Base-by-base conservation (phyloP, 2,888 invertebrate species). In the Drosophila longiperda region DNA sequence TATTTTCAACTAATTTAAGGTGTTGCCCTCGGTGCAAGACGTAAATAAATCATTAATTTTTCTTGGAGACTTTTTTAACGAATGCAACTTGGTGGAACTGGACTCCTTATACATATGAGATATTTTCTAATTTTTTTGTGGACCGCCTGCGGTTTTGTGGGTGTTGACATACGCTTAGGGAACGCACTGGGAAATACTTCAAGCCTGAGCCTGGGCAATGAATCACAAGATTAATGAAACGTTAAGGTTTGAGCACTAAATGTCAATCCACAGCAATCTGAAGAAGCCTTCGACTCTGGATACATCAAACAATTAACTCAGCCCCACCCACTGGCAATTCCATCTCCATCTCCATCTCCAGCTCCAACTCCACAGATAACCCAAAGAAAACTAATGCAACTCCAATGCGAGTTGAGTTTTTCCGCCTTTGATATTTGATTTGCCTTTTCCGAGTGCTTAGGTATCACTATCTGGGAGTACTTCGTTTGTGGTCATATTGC, bases 341-440 rank as follows among this genome's bases (percentile, higher is more conserved):
- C 61, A 66, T 32, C 29, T 42, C 11, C 34, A 52, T 8, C 34
- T 53, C 20, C 15, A 34, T 1, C 34, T 20, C 29, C 15, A 45
- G 4, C 45, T 45, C 50, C 8, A 11, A 26, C 34, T 49, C 48
- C n/a, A 65, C 11, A 53, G n/a, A 15, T 20, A 42, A 53, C 53
- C n/a, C 33, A 29, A 55, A 53, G 36, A 52, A 40, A 53, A 70
- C 54, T 42, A 72, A 65, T 34, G 26, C 29, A 67, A 38, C 54
- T 49, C 38, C 54, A 65, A 38, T 33, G 65, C 65, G 73, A 75
- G 80, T 74, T 70, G 72, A 80, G 71, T 73, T 68, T 61, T 54
- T 33, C 52, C 57, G 73, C 78, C 91, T 90, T 90, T 90, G 90
- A 90, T 90, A 90, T 91, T 91, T 90, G 90, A 91, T 89, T 87